phyloP scores from a whole-genome alignment of 2,113 vertebrate genomes.

The Hucho hucho region DNA sequence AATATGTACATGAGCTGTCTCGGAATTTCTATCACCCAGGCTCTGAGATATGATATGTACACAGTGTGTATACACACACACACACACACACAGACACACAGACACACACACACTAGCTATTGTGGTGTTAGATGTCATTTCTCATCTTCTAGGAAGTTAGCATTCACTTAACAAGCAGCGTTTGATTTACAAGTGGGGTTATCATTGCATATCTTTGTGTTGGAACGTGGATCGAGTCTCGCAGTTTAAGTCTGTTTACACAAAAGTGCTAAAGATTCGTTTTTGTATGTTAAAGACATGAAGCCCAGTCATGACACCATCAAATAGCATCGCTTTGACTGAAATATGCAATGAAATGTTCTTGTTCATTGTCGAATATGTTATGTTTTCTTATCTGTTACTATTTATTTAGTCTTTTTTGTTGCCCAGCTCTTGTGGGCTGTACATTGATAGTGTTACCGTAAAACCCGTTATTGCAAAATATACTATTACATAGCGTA shows the following conservation, averaged over 20 bases:
- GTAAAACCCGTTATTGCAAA: slow-evolving; percentile 14
- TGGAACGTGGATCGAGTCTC: neutral
- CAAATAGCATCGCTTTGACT: neutral
- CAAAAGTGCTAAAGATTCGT: neutral
- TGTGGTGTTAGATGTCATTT: neutral
- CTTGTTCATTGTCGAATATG: neutral
- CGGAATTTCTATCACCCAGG: neutral
- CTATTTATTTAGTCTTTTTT: neutral
- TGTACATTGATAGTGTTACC: slow-evolving; percentile 3
- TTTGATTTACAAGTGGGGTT: neutral
- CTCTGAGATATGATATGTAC: neutral
- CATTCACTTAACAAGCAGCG: too few species aligned
- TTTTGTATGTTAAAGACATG: neutral
- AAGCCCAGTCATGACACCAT: neutral
- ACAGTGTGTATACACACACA: neutral
- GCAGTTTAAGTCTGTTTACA: neutral
- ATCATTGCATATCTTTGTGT: slow-evolving; percentile 1
- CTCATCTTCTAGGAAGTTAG: neutral
- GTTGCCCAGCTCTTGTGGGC: neutral
- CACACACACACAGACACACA: neutral
- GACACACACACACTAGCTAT: neutral
- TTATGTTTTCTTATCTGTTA: neutral
- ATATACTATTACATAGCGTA: neutral
- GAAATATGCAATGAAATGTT: slow-evolving; percentile 1
- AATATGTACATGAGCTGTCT: slow-evolving; percentile 25